Percentiles rank a stretch among this genome's conserved stretches.
Conservation (phyloP, 2,797 vertebrate species). For the Protonibea diacanthus region DNA sequence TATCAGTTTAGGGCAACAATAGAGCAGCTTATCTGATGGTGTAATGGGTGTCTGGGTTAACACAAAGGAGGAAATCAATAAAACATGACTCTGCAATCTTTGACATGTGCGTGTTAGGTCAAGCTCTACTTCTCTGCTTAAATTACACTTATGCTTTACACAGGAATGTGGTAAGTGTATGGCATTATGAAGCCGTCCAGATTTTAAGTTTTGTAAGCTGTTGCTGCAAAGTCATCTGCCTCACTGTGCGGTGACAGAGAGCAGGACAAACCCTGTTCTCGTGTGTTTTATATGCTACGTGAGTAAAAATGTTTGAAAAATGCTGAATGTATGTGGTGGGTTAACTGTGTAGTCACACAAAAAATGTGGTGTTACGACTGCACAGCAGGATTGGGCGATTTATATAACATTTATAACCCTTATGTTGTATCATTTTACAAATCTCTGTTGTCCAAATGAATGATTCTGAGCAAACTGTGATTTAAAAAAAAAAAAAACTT, state of each 20-base stretch:
- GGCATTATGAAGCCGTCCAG: neutral
- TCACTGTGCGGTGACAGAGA: neutral
- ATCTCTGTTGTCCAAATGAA: neutral
- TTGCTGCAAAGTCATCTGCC: slow-evolving; percentile 1
- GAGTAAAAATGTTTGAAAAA: neutral
- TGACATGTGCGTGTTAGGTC: neutral
- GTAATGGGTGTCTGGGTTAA: neutral
- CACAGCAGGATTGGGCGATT: no score
- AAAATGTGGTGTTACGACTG: neutral
- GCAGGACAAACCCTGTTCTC: neutral
- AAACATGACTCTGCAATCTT: slow-evolving; percentile 11
- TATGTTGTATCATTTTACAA: neutral
- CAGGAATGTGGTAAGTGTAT: neutral
- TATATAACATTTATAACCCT: neutral
- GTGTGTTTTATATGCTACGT: neutral
- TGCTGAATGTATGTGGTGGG: neutral
- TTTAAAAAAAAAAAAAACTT: neutral
- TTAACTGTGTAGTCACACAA: neutral
- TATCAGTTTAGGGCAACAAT: neutral
- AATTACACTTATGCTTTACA: neutral
- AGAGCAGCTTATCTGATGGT: neutral
- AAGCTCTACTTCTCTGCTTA: neutral
- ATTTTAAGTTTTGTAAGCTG: slow-evolving; percentile 10
- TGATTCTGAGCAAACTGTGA: neutral
- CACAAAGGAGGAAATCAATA: slow-evolving; percentile 4